A percentile compares a stretch with the other conserved stretches of the same genome.
These are phyloP conservation scores for Glossophaga mutica DNA, from an alignment of 2,797 vertebrate genomes.

Conservation along the genomic window DNA sequence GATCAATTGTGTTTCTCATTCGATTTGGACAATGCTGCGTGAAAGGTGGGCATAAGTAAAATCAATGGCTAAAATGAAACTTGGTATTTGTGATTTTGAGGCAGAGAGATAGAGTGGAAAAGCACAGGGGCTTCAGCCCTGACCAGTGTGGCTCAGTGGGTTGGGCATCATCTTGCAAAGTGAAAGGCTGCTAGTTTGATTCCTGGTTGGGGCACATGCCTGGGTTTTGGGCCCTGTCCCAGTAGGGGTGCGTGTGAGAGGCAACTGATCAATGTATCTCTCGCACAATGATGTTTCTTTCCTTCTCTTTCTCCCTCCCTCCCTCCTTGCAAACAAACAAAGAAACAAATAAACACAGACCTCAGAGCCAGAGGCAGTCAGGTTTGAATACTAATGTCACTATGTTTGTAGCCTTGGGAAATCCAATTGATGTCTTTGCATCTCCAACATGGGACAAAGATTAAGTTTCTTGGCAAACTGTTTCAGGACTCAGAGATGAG, in stretches of 20 bases:
- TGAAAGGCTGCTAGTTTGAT: not conserved
- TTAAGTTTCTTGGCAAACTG: not conserved
- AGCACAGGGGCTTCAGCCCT: not conserved
- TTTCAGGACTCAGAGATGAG: not conserved
- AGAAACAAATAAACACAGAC: not conserved
- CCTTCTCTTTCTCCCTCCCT: not conserved
- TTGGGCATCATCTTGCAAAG: not conserved
- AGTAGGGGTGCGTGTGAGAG: not conserved
- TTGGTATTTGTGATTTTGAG: not conserved
- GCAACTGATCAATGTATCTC: not conserved
- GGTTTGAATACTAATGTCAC: not conserved
- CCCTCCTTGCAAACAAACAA: no score
- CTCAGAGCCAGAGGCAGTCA: not conserved
- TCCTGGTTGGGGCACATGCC: not conserved
- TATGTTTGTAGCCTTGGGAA: not conserved
- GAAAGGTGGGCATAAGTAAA: not conserved
- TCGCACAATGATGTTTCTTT: not conserved
- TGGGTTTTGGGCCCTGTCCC: not conserved
- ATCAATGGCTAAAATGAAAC: not conserved
- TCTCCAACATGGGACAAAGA: not conserved
- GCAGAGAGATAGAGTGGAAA: not conserved
- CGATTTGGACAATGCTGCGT: not conserved
- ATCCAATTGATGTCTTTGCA: not conserved
- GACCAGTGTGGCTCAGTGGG: not conserved
- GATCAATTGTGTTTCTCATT: not conserved